Evolutionary conservation across 2,888 invertebrate species (phyloP).

Genomic region (Euzophera pinguis): DNA sequence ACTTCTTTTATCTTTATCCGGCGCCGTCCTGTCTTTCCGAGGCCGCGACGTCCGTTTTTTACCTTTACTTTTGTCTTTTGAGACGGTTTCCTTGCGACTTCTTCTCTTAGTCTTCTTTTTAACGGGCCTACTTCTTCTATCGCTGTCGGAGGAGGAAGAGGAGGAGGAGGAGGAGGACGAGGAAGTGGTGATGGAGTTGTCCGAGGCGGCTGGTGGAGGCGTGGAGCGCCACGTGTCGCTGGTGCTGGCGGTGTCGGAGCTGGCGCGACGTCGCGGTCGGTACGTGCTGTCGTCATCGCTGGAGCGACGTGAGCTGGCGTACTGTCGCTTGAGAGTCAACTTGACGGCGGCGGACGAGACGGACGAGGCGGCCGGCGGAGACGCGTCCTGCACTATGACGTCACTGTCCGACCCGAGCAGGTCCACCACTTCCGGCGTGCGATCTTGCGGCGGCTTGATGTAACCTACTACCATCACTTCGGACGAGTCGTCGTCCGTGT

Average conservation of each 20-base stretch:
- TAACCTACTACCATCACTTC: conserved; percentile 83
- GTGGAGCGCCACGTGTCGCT: conserved; percentile 24
- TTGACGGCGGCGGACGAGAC: conserved; percentile 41
- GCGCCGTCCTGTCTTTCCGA: conserved; percentile 27
- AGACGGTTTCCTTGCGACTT: conserved; percentile 19
- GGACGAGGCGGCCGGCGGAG: conserved; percentile 16
- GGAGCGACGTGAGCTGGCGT: conserved; percentile 22
- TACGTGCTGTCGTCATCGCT: conserved; percentile 41
- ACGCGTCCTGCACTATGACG: conserved; percentile 56
- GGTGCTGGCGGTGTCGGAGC: conserved; percentile 20
- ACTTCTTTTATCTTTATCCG: conserved; percentile 32
- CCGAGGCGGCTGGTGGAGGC: conserved; percentile 6
- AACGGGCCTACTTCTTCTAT: conserved; percentile 23
- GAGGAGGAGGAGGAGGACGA: conserved; percentile 4
- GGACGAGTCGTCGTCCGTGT: conserved; percentile 70
- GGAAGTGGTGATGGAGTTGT: conserved; percentile 8
- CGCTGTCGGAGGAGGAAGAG: conserved; percentile 20
- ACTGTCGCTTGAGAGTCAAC: conserved; percentile 42
- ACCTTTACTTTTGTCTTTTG: conserved; percentile 28
- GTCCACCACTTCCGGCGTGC: conserved; percentile 83
- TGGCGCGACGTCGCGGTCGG: conserved; percentile 29
- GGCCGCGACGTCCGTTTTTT: conserved; percentile 31
- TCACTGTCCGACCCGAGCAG: conserved; percentile 79
- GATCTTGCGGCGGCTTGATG: conserved; percentile 82
- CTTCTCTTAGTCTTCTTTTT: conserved; percentile 37